Conservation (phyloP, 2,888 invertebrate genomes). For the Axea sp. region DNA sequence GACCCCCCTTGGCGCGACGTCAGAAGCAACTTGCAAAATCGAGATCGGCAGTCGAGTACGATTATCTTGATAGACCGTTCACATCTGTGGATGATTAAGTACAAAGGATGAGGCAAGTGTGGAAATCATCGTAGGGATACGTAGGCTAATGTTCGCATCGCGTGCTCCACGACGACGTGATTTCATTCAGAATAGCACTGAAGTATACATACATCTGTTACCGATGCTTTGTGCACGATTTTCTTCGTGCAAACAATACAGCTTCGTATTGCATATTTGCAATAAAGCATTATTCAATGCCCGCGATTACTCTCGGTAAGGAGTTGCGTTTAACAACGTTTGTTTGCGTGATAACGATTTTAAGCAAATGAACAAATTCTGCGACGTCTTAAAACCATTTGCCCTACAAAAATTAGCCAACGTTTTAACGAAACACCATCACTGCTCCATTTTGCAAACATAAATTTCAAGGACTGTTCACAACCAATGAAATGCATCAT, state of each 20-base stretch:
- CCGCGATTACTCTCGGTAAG: conserved; percentile 3
- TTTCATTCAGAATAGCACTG: conserved; percentile 3
- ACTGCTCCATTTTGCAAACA: too few relatives aligned
- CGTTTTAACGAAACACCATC: too few relatives aligned
- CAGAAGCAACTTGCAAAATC: conserved; percentile 53
- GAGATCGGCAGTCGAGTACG: conserved; percentile 50
- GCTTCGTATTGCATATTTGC: conserved; percentile 36
- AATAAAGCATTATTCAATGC: conserved; percentile 37
- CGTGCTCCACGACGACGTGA: conserved; percentile 43
- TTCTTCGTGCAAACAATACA: conserved; percentile 41
- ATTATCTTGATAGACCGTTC: conserved; percentile 52
- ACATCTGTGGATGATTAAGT: conserved; percentile 42
- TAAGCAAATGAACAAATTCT: too few relatives aligned
- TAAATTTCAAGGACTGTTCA: too few relatives aligned
- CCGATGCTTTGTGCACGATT: conserved; percentile 49
- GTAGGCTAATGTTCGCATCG: conserved; percentile 57
- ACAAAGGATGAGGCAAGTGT: conserved; percentile 22
- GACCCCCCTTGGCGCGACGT: conserved; percentile 55
- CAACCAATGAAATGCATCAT: too few relatives aligned
- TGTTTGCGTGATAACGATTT: conserved; percentile 1
- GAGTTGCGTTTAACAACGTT: conserved; percentile 21
- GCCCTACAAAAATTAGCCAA: too few relatives aligned
- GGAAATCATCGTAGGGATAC: conserved; percentile 27
- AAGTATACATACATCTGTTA: conserved; percentile 43
- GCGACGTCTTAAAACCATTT: too few relatives aligned